phyloP scores from a whole-genome alignment of 2,113 vertebrate species.

The Dipodomys stephensi region DNA sequence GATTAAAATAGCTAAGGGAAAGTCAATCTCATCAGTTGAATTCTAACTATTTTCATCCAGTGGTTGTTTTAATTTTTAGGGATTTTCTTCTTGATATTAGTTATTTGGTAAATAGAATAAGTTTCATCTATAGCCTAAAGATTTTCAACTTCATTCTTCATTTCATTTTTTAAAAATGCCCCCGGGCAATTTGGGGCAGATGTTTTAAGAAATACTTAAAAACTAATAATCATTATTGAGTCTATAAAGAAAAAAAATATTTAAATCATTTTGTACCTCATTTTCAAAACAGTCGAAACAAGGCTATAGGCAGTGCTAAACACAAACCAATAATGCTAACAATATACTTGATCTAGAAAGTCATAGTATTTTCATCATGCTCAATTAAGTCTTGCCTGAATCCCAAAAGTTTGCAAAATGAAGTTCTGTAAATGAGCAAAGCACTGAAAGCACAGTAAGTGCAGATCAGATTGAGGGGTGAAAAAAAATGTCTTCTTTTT shows the following conservation, averaged over 20 bases:
- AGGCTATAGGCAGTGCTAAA: conserved; percentile 44
- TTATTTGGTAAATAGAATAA: conserved; percentile 48
- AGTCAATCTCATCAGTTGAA: conserved; percentile 2
- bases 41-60: conserved; percentile 22
- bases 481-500: conserved; percentile 20
- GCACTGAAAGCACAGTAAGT: neutral
- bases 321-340: conserved; percentile 40
- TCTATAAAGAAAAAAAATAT: neutral
- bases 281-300: conserved; percentile 63
- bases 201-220: conserved; percentile 30
- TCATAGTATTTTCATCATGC: conserved; percentile 52
- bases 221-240: conserved; percentile 25
- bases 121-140: conserved; percentile 36
- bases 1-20: conserved; percentile 5
- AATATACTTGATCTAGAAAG: conserved; percentile 26
- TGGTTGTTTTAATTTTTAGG: conserved; percentile 45
- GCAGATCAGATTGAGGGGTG: neutral
- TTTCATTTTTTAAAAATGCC: neutral
- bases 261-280: conserved; percentile 12
- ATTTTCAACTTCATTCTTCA: conserved; percentile 49
- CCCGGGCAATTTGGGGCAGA: neutral
- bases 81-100: conserved; percentile 44
- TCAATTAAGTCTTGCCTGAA: conserved; percentile 59
- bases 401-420: neutral
- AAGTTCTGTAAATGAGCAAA: conserved; percentile 54